Evolutionary conservation across 2,797 vertebrate genomes (phyloP).

Genomic region (Muscicapa comitata): DNA sequence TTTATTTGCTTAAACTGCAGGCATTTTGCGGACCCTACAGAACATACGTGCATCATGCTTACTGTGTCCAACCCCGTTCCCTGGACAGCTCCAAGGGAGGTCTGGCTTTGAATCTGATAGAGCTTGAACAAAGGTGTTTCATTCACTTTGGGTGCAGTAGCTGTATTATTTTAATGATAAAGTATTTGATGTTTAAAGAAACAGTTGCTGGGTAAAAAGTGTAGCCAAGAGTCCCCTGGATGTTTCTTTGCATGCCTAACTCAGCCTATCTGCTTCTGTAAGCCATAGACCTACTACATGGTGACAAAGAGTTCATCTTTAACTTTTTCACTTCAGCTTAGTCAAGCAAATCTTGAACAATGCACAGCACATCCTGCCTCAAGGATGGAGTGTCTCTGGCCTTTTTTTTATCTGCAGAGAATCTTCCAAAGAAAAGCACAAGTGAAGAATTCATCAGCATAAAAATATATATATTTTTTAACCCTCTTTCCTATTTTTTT

Average conservation of each 20-base stretch:
- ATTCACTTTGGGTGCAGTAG: neutral
- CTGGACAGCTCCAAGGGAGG: neutral
- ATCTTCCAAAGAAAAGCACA: slow-evolving; percentile 8
- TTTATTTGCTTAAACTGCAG: slow-evolving; percentile 58
- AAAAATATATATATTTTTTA: neutral
- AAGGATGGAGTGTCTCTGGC: neutral
- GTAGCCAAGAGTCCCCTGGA: neutral
- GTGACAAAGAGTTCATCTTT: neutral
- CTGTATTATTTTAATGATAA: slow-evolving; percentile 26
- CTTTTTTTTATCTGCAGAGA: slow-evolving; percentile 11
- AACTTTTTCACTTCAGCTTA: slow-evolving; percentile 9
- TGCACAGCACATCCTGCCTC: neutral
- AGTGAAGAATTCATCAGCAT: neutral
- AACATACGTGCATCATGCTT: neutral
- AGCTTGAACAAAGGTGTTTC: slow-evolving; percentile 20
- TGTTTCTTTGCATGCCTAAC: slow-evolving; percentile 29
- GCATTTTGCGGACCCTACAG: neutral
- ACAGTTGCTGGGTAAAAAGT: neutral
- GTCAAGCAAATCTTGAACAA: neutral
- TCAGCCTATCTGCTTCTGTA: slow-evolving; percentile 23
- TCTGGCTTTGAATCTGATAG: slow-evolving; percentile 27
- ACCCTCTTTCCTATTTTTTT: neutral
- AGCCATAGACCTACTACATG: neutral
- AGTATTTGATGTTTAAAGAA: slow-evolving; percentile 34
- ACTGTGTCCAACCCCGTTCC: neutral